These are phyloP conservation scores for Cheirogaleus medius DNA, from an alignment of 2,113 vertebrate species.

Conservation along the genomic window DNA sequence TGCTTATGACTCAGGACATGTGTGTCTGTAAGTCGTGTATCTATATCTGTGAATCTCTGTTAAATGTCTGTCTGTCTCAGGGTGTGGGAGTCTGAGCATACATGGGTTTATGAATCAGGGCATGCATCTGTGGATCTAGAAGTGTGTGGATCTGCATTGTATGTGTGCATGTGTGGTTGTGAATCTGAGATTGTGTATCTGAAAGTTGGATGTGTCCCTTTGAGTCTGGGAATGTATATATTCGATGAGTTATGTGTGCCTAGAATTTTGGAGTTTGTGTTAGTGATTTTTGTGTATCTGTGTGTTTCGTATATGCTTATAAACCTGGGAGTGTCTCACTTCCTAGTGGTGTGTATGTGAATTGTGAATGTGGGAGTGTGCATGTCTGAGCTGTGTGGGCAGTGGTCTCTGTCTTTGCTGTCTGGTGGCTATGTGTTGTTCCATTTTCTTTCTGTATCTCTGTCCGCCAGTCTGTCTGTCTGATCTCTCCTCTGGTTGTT, in stretches of 20 bases:
- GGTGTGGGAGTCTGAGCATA: background rate
- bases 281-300: background rate
- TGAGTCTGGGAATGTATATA: background rate
- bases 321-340: background rate
- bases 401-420: background rate
- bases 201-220: background rate
- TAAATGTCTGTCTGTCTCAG: background rate
- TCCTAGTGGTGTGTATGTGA: background rate
- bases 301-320: constrained; percentile 26
- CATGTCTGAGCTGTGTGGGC: background rate
- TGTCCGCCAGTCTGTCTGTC: constrained; percentile 26
- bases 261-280: constrained; percentile 8
- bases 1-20: constrained; percentile 35
- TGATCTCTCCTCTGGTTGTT: background rate
- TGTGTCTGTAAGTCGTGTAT: background rate
- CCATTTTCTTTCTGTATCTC: constrained; percentile 40
- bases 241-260: background rate
- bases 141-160: background rate
- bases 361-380: constrained; percentile 13
- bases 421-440: background rate
- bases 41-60: background rate
- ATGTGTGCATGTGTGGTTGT: background rate
- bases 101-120: background rate
- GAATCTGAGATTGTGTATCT: background rate
- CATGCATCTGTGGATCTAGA: background rate